Evolutionary conservation across 2,888 invertebrate genomes (phyloP), one percentile per base, ranked within the genome.

Genomic region (Catocala sponsa): DNA sequence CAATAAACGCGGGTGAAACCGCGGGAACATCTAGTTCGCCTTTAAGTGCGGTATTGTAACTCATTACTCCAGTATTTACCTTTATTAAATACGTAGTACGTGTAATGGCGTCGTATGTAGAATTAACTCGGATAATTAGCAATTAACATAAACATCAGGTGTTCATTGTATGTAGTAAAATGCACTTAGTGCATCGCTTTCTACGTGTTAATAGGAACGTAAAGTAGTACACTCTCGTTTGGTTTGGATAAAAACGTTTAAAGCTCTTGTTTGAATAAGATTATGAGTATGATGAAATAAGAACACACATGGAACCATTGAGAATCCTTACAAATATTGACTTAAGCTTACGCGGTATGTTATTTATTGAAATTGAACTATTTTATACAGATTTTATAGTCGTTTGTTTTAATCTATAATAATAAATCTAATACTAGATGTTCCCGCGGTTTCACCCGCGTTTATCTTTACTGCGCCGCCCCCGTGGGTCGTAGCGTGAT

Each of bases 71-170:
- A 11, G 13, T 46, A 11, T 46, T 46, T 46, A 46, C 46, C 46
- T 46, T 38, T 7, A 46, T 7, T 15, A 46, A 13, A 15, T 6
- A 12, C 12, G 12, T 12, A 5, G 44, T 44, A 13, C 9, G 0
- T 64, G 61, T 58, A 68, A 60, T 62, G 53, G 52, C 11, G 35
- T 52, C 12, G n/a, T 59, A 47, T 54, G 61, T 59, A 55, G 53
- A 69, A 67, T 15, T 4, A 10, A 15, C 46, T 15, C 11, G 15
- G 46, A 70, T 78, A 73, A 74, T 77, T 69, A 75, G 63, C 64
- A 72, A 78, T 76, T 74, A 76, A 66, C 57, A 59, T 55, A 55
- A 47, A 69, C 61, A 49, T 63, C 54, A 55, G 70, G 61, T 56
- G 63, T 64, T 68, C 68, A 70, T 60, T 64, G 59, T 51, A 52